Conservation (phyloP, 2,797 vertebrate genomes). For the Lophius americanus region DNA sequence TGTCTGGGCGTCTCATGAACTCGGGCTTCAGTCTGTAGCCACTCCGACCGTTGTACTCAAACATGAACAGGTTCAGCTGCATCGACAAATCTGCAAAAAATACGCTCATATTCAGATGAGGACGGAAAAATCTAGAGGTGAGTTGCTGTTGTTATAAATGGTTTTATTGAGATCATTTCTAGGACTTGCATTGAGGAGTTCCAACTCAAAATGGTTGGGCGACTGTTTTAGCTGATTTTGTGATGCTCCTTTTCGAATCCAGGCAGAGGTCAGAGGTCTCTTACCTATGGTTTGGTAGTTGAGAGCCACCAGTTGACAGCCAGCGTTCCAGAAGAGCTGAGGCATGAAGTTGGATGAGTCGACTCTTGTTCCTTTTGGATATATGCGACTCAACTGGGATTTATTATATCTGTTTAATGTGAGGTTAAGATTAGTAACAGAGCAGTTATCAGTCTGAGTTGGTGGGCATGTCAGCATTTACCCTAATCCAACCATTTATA, state of each 20-base stretch:
- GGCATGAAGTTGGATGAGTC: constrained; percentile 99
- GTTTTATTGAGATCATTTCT: no score
- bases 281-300: constrained; percentile 97
- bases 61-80: constrained; percentile 98
- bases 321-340: constrained; percentile 98
- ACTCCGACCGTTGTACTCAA: constrained; percentile 95
- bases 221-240: not conserved
- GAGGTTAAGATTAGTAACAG: constrained; percentile 76
- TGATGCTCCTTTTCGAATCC: not conserved
- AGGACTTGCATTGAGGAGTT: no score
- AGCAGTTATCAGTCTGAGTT: not conserved
- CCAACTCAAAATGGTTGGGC: no score
- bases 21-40: constrained; percentile 97
- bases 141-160: not conserved
- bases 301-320: constrained; percentile 96
- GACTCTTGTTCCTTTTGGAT: constrained; percentile 96
- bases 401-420: constrained; percentile 91
- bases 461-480: no score
- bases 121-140: not conserved
- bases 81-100: constrained; percentile 90
- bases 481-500: no score
- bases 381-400: constrained; percentile 96
- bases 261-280: constrained; percentile 45
- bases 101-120: not conserved
- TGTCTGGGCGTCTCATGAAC: constrained; percentile 96